Evolutionary conservation across 2,797 vertebrate species (phyloP).

Genomic region (Silurus lanzhouensis): DNA sequence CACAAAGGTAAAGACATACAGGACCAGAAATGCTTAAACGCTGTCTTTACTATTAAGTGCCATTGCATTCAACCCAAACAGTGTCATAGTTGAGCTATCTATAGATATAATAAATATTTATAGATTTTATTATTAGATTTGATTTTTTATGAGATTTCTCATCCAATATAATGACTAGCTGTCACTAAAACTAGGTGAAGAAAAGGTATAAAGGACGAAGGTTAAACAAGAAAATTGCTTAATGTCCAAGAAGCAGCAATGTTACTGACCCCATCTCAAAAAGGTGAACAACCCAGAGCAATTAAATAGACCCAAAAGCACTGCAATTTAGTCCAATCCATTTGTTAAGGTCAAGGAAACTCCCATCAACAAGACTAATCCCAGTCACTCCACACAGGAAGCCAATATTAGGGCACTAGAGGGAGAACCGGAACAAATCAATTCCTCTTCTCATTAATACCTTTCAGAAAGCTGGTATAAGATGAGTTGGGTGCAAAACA

Average conservation of each 20-base stretch:
- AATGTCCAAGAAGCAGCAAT: not conserved
- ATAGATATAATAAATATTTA: not conserved
- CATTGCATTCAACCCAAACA: not conserved
- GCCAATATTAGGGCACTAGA: constrained; percentile 29
- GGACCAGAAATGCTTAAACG: too few relatives aligned
- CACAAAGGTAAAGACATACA: too few relatives aligned
- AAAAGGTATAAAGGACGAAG: not conserved
- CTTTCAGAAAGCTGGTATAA: constrained; percentile 32
- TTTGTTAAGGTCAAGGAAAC: constrained; percentile 29
- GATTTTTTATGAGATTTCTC: not conserved
- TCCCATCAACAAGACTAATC: constrained; percentile 27
- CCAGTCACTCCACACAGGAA: constrained; percentile 33
- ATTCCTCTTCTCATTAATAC: constrained; percentile 46
- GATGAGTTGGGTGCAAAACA: constrained; percentile 15
- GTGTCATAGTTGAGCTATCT: not conserved
- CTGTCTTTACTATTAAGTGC: too few relatives aligned
- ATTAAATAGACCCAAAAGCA: constrained; percentile 33
- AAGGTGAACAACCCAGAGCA: constrained; percentile 15
- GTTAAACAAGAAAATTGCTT: not conserved
- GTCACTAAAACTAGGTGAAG: not conserved
- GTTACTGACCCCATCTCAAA: constrained; percentile 17
- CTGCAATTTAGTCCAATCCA: constrained; percentile 31
- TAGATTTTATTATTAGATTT: not conserved
- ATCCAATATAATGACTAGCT: not conserved
- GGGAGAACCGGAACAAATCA: constrained; percentile 37